Evolutionary conservation across 2,888 invertebrate genomes (phyloP), one percentile per base, ranked within the genome.

Genomic region (Drosophila stalkeri): DNA sequence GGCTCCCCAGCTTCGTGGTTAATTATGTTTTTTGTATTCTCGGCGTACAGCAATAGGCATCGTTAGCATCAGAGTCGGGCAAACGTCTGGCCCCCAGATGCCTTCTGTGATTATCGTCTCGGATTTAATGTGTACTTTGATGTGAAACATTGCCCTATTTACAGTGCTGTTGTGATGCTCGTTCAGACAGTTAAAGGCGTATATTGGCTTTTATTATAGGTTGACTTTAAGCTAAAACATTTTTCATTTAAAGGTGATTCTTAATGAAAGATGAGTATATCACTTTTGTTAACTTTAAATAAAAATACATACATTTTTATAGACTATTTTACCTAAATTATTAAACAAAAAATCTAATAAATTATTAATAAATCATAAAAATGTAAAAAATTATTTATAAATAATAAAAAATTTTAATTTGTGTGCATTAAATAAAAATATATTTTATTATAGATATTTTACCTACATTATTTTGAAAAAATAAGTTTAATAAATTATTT

Each of bases 71-170:
- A 20, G 11, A 57, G 56, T 6, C 43, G 43, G 16, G 35, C 41
- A 27, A 44, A 47, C 62, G 60, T 75, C 66, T 73, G 75, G 64
- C 54, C 49, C 51, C 31, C 52, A 64, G 49, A 12, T 35, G 43
- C 55, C 65, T 54, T 66, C 72, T 79, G 72, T 84, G 86, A 89
- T 87, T 89, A 82, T 85, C 86, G 81, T 90, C 89, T 90, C 74
- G 78, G 78, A 82, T 90, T 90, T 90, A 86, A 89, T 86, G 89
- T 75, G 71, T 83, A 86, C 89, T 90, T 89, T 86, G 79, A 86
- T 90, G 89, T 86, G 81, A 77, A 79, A 86, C 90, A 89, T 89
- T 75, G 81, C 84, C 89, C 89, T 82, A 90, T 86, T 89, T 82
- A 49, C 65, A 37, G 57, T 31, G 64, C 55, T 63, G 57, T 35